phyloP scores from a whole-genome alignment of 1,140 invertebrate species.

The Agraylea sexmaculata region DNA sequence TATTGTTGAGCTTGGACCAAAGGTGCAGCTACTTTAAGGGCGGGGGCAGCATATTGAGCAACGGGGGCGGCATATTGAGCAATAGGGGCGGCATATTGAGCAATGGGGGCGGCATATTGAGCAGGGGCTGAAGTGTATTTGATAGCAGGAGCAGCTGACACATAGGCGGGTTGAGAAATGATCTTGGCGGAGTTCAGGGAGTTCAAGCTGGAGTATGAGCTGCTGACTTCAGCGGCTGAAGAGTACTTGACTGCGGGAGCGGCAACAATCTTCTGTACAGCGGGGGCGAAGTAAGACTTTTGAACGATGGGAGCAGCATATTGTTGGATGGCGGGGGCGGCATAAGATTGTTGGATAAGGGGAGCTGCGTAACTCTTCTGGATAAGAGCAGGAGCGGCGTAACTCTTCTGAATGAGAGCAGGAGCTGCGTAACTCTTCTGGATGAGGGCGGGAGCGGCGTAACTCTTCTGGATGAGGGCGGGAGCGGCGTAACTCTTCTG shows the following conservation, averaged over 20 bases:
- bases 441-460: constrained; percentile 34
- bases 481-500: constrained; percentile 37
- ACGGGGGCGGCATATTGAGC: no score
- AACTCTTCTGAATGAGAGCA: constrained; percentile 24
- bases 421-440: constrained; percentile 30
- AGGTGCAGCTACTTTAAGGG: background rate
- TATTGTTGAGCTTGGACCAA: constrained; percentile 11
- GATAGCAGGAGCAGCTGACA: constrained; percentile 20
- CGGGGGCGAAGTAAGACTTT: constrained; percentile 2
- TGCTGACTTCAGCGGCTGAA: constrained; percentile 15
- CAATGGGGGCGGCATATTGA: background rate
- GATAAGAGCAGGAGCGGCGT: constrained; percentile 16
- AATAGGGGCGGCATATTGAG: no score
- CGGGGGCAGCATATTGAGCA: background rate
- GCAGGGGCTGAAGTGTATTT: constrained; percentile 10
- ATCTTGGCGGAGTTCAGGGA: background rate
- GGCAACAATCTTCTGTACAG: constrained; percentile 1
- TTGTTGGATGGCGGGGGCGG: constrained; percentile 21
- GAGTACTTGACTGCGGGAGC: constrained; percentile 5
- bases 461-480: constrained; percentile 37
- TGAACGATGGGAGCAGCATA: constrained; percentile 18
- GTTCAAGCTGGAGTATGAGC: constrained; percentile 1
- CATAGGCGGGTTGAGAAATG: constrained; percentile 13
- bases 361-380: constrained; percentile 27
- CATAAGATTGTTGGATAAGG: constrained; percentile 25